Evolutionary conservation across 1,140 invertebrate genomes (phyloP).

Genomic region (Stegodyphus mimosarum): DNA sequence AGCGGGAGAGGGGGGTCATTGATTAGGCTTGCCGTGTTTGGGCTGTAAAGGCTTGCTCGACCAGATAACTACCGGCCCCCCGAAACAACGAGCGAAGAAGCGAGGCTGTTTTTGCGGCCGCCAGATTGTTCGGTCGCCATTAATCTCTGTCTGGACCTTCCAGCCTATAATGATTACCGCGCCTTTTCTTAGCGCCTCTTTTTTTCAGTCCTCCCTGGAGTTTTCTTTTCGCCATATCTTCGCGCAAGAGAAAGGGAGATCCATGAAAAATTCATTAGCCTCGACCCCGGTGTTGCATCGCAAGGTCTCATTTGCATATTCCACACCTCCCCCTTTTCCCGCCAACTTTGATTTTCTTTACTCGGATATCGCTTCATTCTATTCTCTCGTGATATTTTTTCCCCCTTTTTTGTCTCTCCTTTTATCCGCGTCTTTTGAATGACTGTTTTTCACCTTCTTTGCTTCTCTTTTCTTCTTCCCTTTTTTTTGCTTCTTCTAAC

Average conservation of each 20-base stretch:
- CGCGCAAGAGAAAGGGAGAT: slow-evolving; percentile 4
- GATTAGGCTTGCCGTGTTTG: slow-evolving; percentile 52
- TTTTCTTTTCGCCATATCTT: slow-evolving; percentile 11
- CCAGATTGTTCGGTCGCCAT: slow-evolving; percentile 49
- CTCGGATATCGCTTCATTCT: neutral
- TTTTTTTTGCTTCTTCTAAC: neutral
- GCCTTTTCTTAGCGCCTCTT: slow-evolving; percentile 53
- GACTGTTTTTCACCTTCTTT: no score
- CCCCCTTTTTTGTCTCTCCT: neutral
- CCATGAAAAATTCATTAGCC: slow-evolving; percentile 58
- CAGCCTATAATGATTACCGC: slow-evolving; percentile 51
- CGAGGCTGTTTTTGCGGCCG: slow-evolving; percentile 52
- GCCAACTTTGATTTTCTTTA: slow-evolving; percentile 36
- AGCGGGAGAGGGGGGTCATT: neutral
- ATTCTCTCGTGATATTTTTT: slow-evolving; percentile 1
- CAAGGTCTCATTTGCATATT: slow-evolving; percentile 40
- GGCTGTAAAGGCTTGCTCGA: slow-evolving; percentile 58
- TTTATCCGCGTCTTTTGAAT: neutral
- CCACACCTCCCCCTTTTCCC: neutral
- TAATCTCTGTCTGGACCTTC: slow-evolving; percentile 54
- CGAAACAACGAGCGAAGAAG: slow-evolving; percentile 39
- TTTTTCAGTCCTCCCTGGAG: slow-evolving; percentile 18
- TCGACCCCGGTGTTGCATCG: slow-evolving; percentile 11
- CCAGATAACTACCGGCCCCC: slow-evolving; percentile 52
- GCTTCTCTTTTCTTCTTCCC: neutral